Percentiles rank a stretch among this genome's conserved stretches.
Conservation (phyloP, 2,888 invertebrate species). For the Sycophila texana region DNA sequence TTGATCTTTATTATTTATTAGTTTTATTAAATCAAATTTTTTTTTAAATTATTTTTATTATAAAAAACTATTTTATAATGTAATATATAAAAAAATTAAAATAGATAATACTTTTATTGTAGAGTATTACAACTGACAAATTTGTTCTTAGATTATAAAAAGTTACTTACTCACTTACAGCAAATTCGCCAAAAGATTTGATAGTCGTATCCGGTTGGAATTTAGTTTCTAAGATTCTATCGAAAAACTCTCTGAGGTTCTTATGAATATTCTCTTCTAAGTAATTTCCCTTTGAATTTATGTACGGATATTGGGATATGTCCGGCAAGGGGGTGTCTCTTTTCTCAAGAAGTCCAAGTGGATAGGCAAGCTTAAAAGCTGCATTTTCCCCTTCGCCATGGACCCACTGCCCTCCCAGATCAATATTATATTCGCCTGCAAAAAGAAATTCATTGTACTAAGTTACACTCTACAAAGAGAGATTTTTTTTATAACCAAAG, state of each 20-base stretch:
- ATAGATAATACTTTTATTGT: too few species aligned
- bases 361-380: constrained; percentile 63
- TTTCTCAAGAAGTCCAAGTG: constrained; percentile 61
- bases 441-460: constrained; percentile 6
- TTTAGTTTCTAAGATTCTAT: constrained; percentile 14
- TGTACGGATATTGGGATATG: too few species aligned
- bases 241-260: background rate
- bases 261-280: constrained; percentile 27
- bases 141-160: background rate
- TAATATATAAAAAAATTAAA: background rate
- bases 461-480: background rate
- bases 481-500: background rate
- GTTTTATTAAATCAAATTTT: background rate
- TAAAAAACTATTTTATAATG: background rate
- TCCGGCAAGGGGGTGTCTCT: constrained; percentile 48
- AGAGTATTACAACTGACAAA: background rate
- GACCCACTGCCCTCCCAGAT: constrained; percentile 68
- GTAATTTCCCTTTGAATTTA: too few species aligned
- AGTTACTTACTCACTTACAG: background rate
- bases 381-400: constrained; percentile 65
- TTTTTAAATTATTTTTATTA: background rate
- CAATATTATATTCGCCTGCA: constrained; percentile 62
- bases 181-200: constrained; percentile 15
- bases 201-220: too few species aligned
- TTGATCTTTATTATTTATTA: background rate